Conservation (phyloP, 1,140 invertebrate species). For the Lysiphlebus fabarum region DNA sequence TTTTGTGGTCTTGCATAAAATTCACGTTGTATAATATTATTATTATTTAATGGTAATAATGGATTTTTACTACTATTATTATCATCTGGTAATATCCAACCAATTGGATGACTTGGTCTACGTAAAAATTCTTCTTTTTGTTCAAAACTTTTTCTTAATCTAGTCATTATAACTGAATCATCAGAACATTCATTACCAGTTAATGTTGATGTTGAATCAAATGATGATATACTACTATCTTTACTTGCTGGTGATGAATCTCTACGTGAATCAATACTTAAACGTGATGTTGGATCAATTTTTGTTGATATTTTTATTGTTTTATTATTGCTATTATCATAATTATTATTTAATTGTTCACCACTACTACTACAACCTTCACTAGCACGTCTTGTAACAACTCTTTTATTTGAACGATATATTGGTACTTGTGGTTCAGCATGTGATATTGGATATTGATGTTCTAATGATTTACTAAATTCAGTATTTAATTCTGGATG, state of each 20-base stretch:
- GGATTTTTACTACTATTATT: constrained; percentile 10
- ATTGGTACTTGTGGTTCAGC: constrained; percentile 58
- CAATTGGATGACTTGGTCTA: constrained; percentile 66
- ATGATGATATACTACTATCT: constrained; percentile 61
- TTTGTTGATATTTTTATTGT: constrained; percentile 42
- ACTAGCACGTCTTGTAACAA: constrained; percentile 51
- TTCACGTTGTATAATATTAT: constrained; percentile 62
- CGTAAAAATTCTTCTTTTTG: constrained; percentile 84
- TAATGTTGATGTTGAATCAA: constrained; percentile 65
- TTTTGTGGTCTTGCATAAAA: constrained; percentile 77
- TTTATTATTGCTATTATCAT: constrained; percentile 22
- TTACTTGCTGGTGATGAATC: constrained; percentile 64
- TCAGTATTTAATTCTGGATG: constrained; percentile 39
- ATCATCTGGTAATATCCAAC: constrained; percentile 52
- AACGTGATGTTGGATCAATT: constrained; percentile 42
- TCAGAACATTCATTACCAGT: constrained; percentile 63
- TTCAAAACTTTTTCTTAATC: constrained; percentile 77
- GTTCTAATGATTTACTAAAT: constrained; percentile 37
- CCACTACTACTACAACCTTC: constrained; percentile 55
- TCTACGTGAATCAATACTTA: constrained; percentile 54
- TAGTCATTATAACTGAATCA: constrained; percentile 66
- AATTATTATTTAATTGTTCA: constrained; percentile 42
- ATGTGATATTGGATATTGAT: constrained; percentile 48
- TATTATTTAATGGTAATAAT: constrained; percentile 25
- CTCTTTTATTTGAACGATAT: constrained; percentile 48